Percentiles rank a stretch among this genome's conserved stretches.
These are phyloP conservation scores for Salmo trutta DNA, from an alignment of 2,797 vertebrate genomes.

Conservation along the genomic window DNA sequence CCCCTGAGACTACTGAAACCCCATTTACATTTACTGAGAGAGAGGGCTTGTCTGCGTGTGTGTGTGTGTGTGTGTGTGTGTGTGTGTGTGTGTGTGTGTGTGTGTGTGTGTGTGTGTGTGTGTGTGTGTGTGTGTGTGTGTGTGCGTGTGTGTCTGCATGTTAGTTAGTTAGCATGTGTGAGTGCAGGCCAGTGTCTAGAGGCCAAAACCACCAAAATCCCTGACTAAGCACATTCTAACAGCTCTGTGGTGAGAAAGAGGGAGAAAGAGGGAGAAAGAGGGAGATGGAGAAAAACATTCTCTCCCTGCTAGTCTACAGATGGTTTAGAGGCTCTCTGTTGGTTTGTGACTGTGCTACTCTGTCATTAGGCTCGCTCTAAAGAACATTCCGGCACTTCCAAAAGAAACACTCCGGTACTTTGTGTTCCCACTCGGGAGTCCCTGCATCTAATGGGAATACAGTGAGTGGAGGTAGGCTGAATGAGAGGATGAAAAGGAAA, in stretches of 20 bases:
- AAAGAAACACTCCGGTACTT: not conserved
- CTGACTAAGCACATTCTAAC: too few species aligned
- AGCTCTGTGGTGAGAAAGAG: too few species aligned
- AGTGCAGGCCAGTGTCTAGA: not conserved
- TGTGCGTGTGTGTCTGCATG: not conserved
- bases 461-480: too few species aligned
- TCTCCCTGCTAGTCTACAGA: not conserved
- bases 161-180: not conserved
- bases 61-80: not conserved
- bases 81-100: not conserved
- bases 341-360: not conserved
- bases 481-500: too few species aligned
- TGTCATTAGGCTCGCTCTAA: not conserved
- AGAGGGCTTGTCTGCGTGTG: not conserved
- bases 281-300: too few species aligned
- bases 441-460: not conserved
- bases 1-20: not conserved
- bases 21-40: not conserved
- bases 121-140: not conserved
- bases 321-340: not conserved
- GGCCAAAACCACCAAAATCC: not conserved
- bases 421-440: not conserved
- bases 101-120: not conserved
- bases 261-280: too few species aligned
- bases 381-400: not conserved